Base-by-base conservation (phyloP, 2,113 vertebrate genomes). In the Mesembrinibis cayennensis region DNA sequence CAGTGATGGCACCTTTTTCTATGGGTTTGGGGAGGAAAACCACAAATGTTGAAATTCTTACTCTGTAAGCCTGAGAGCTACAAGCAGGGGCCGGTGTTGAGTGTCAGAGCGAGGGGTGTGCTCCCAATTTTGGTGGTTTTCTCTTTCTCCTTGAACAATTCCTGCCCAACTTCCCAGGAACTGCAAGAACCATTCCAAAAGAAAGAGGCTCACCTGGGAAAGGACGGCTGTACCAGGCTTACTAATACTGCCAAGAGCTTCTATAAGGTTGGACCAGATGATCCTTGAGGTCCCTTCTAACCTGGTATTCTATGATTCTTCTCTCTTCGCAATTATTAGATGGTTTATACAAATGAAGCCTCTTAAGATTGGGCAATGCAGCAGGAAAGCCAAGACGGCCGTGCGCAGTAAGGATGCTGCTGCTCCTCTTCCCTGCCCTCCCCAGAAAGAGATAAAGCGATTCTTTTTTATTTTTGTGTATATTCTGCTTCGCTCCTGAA, bases 1-100 rank as follows among this genome's bases (percentile, higher is more conserved):
- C 61, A 56, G 47, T 1, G 34, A 53, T 11, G 26, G 47, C 42
- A 25, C 6, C 42, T 82, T 70, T 38, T 86, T 12, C 81, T 69
- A 5, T 2, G 14, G 61, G 13, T 42, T 65, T 59, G 20, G 17
- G 5, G 30, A 3, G 2, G 2, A 0, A 1, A 6, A 34, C 67
- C 25, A 58, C 7, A 16, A 26, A 26, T 11, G 7, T 81, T 40
- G 25, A 20, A 63, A 61, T 26, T 40, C 38, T 85, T 19, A 29
- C 6, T 77, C 50, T 84, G 25, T 47, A 65, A 78, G n/a, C 38
- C 44, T 32, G 40, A 87, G 6, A 76, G 72, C 62, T 52, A 49
- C 71, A 58, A 80, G 36, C 47, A 70, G 70, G 16, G 62, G 62
- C 73, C 69, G 38, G 16, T 4, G 62, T 1, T 52, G 36, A 79